phyloP scores from a whole-genome alignment of 2,888 invertebrate species.

The Oscheius sp. region DNA sequence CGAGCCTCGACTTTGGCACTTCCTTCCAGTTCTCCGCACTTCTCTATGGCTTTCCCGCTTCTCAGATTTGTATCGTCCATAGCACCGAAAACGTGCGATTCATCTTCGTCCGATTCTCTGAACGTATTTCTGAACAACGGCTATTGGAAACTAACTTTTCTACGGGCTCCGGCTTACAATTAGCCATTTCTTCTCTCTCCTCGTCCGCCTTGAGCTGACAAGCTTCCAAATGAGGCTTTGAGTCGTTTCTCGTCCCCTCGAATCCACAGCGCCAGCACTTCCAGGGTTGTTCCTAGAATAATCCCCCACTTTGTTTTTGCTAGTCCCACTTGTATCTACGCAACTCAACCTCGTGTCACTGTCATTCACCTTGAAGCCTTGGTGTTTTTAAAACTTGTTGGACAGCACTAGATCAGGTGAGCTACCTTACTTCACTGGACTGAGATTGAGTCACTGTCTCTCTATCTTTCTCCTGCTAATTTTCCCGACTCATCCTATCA shows the following conservation, averaged over 20 bases:
- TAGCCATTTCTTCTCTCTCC: background rate
- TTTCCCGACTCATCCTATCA: too few relatives aligned
- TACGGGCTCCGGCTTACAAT: too few relatives aligned
- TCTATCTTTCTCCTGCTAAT: too few relatives aligned
- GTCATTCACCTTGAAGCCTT: too few relatives aligned
- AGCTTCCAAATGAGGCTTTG: background rate
- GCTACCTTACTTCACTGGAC: too few relatives aligned
- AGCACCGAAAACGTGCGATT: background rate
- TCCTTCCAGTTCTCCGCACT: background rate
- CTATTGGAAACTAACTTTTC: too few relatives aligned
- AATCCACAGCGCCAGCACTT: conserved; percentile 20
- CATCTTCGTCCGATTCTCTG: background rate
- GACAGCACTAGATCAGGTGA: too few relatives aligned
- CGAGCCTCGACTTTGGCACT: background rate
- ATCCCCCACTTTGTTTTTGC: background rate
- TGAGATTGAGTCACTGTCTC: too few relatives aligned
- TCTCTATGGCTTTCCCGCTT: background rate
- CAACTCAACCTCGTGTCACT: too few relatives aligned
- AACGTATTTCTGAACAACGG: too few relatives aligned
- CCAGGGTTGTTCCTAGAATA: conserved; percentile 12
- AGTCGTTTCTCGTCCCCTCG: background rate
- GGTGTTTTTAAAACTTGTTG: too few relatives aligned
- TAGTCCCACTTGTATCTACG: background rate
- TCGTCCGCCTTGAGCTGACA: background rate
- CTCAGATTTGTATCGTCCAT: background rate